Percentiles rank a stretch among this genome's conserved stretches.
phyloP scores from a whole-genome alignment of 1,140 invertebrate species.

The Mactra quadrangularis region DNA sequence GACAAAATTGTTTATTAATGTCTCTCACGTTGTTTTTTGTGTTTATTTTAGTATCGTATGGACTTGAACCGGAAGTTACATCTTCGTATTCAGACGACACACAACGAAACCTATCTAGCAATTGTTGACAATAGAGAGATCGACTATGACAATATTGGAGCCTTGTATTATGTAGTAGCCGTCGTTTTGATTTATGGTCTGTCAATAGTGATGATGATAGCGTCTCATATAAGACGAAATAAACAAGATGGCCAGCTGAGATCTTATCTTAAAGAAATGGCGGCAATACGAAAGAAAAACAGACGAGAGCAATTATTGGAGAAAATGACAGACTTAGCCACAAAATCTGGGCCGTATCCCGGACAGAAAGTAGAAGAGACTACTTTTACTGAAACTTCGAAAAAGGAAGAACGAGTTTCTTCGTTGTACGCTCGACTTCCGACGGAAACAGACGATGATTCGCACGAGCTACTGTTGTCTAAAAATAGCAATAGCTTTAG shows the following conservation, averaged over 20 bases:
- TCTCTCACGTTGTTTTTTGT: too few relatives aligned
- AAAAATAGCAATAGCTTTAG: conserved; percentile 58
- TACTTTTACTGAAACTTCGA: conserved; percentile 34
- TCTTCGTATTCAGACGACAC: conserved; percentile 68
- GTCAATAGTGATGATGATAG: conserved; percentile 83
- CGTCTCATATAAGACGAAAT: conserved; percentile 82
- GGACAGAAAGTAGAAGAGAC: conserved; percentile 44
- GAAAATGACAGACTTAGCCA: conserved; percentile 70
- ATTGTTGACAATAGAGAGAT: conserved; percentile 67
- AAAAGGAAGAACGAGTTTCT: conserved; percentile 24
- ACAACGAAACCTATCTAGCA: conserved; percentile 72
- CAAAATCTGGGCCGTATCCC: conserved; percentile 48
- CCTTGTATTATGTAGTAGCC: conserved; percentile 82
- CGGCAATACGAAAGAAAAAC: conserved; percentile 76
- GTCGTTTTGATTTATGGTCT: conserved; percentile 82
- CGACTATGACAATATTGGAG: conserved; percentile 79
- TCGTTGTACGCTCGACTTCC: conserved; percentile 21
- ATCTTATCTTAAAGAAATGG: conserved; percentile 82
- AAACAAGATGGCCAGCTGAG: conserved; percentile 80
- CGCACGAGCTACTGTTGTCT: conserved; percentile 58
- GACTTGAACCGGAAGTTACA: conserved; percentile 70
- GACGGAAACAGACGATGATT: conserved; percentile 66
- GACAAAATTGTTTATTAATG: too few relatives aligned
- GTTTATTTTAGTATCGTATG: conserved; percentile 59
- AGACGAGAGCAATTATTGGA: conserved; percentile 75